These are phyloP conservation scores for Asbolus verrucosus DNA, from an alignment of 1,140 invertebrate genomes.

Conservation along the genomic window DNA sequence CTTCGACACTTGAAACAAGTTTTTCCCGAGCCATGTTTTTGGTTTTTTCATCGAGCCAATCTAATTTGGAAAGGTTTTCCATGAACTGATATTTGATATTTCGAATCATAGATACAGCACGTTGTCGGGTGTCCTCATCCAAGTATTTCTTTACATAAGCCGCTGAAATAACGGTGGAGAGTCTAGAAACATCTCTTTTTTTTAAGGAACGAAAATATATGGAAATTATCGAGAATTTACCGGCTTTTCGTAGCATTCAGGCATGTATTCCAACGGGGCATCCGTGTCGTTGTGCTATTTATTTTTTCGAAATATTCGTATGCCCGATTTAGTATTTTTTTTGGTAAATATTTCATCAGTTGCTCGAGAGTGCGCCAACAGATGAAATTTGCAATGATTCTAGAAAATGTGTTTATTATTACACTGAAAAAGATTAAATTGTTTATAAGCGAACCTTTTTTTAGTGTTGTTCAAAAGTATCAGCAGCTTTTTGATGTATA, in stretches of 20 bases:
- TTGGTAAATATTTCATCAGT: conserved; percentile 56
- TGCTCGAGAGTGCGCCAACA: conserved; percentile 57
- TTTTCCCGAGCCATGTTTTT: conserved; percentile 82
- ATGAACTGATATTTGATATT: conserved; percentile 56
- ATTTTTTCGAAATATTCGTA: conserved; percentile 52
- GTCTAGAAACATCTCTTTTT: conserved; percentile 43
- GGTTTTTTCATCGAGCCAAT: conserved; percentile 68
- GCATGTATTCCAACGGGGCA: conserved; percentile 53
- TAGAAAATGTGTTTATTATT: conserved; percentile 44
- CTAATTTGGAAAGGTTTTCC: conserved; percentile 46
- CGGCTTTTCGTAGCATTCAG: conserved; percentile 48
- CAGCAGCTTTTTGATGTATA: conserved; percentile 55
- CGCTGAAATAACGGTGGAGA: conserved; percentile 63
- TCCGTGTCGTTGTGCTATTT: conserved; percentile 40
- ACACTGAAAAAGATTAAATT: no score
- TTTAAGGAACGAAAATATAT: conserved; percentile 18
- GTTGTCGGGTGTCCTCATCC: conserved; percentile 64
- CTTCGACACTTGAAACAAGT: conserved; percentile 78
- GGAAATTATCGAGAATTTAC: conserved; percentile 47
- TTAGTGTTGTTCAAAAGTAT: conserved; percentile 46
- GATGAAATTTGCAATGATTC: conserved; percentile 59
- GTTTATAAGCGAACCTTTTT: conserved; percentile 55
- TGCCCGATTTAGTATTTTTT: conserved; percentile 49
- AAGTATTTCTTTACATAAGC: conserved; percentile 83
- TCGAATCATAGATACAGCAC: conserved; percentile 50